A percentile compares a stretch with the other conserved stretches of the same genome.
Conservation (phyloP, 2,113 vertebrate species). For the Rhinoderma darwinii region DNA sequence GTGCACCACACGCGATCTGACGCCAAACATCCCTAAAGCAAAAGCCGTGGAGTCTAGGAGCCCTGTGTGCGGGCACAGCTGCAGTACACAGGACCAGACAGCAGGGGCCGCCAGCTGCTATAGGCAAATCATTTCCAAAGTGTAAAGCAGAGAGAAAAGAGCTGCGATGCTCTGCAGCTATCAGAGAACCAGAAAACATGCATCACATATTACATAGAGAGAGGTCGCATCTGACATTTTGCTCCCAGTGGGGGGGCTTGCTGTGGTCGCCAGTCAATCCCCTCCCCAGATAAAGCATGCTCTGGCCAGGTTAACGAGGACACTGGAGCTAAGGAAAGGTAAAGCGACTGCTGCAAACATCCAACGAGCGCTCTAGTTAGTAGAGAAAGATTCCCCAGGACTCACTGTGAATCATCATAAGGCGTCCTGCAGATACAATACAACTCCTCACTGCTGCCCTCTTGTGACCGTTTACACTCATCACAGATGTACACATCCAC, state of each 20-base stretch:
- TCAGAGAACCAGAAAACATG: constrained; percentile 30
- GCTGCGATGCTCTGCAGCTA: not conserved
- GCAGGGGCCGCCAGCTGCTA: not conserved
- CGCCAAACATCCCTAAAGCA: not conserved
- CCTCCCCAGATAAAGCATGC: constrained; percentile 1
- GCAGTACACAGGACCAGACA: not conserved
- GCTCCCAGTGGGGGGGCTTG: constrained; percentile 2
- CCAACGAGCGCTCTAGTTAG: constrained; percentile 78
- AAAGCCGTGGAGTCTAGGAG: not conserved
- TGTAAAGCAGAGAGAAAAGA: constrained; percentile 20
- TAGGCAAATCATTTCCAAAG: not conserved
- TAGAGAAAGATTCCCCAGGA: constrained; percentile 81
- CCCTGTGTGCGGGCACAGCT: not conserved
- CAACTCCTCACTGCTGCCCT: constrained; percentile 93
- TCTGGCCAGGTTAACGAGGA: constrained; percentile 13
- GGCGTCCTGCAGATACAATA: constrained; percentile 90
- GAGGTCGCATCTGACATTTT: not conserved
- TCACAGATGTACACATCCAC: constrained; percentile 99
- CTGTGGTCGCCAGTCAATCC: not conserved
- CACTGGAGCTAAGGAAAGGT: not conserved
- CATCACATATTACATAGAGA: not conserved
- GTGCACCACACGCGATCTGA: not conserved
- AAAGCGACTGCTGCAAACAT: not conserved
- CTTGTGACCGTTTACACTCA: constrained; percentile 96
- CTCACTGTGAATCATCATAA: constrained; percentile 90